Evolutionary conservation across 2,888 invertebrate species (phyloP), one percentile per base, ranked within the genome.

Genomic region (Napeogenes sylphis): DNA sequence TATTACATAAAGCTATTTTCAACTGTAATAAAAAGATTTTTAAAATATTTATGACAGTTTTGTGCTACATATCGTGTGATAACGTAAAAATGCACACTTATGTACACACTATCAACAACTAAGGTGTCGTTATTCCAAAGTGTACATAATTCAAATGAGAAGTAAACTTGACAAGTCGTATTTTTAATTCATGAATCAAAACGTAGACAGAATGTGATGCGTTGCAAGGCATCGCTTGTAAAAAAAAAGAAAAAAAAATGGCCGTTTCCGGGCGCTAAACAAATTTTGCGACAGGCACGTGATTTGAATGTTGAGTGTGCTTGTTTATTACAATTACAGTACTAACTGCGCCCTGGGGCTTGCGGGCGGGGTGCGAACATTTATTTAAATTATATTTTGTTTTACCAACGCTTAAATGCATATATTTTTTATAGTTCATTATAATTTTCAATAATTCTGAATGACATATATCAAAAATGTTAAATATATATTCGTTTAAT

Each of bases 171-270:
- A 69, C 74, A 76, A 80, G 81, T 77, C 80, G 81, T 85, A 85
- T 85, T 84, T 85, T 84, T 84, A 84, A 84, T 84, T 83, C 83
- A 85, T 84, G 83, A 85, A 81, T 80, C 80, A 75, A 78, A 77
- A 69, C 69, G 71, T 68, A 73, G 69, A 70, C 75, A 68, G 76
- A 77, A 80, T 80, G 79, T 78, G 74, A 59, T 67, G 62, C 68
- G 59, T 59, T 70, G 76, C 77, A 77, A 77, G 69, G 71, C 72
- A 75, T 72, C 70, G 71, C 68, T 64, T 58, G 14, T 68, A 69
- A 69, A 71, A 72, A 76, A 78, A 77, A 72, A 76, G 67, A 68
- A 65, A 70, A 74, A 78, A 80, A 77, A 73, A 77, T 70, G 71
- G 70, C 75, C 72, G 78, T 76, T 84, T 84, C 84, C 83, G 85